phyloP scores from a whole-genome alignment of 2,113 vertebrate species.

The Lamprologus sp. region DNA sequence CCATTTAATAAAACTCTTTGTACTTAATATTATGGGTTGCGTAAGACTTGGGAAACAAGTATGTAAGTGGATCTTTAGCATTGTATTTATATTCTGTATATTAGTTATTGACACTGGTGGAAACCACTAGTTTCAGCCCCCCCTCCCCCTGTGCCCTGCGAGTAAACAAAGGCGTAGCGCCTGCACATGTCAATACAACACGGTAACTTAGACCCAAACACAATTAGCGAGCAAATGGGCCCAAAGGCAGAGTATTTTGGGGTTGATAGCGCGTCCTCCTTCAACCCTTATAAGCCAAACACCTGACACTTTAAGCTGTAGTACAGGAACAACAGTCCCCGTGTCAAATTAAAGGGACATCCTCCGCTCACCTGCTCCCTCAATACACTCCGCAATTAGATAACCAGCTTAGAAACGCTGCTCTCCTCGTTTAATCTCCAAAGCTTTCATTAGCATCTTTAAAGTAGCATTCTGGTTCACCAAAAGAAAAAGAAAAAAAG shows the following conservation, averaged over 20 bases:
- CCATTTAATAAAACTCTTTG: neutral
- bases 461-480: slow-evolving; percentile 7
- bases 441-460: neutral
- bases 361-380: slow-evolving; percentile 17
- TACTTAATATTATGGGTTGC: neutral
- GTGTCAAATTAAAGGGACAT: slow-evolving; percentile 26
- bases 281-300: neutral
- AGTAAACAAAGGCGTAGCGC: neutral
- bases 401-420: slow-evolving; percentile 21
- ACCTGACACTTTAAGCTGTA: neutral
- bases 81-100: neutral
- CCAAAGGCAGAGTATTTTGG: neutral
- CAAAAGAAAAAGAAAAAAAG: neutral
- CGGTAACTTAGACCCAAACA: neutral
- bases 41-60: neutral
- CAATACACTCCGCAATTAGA: neutral
- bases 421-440: slow-evolving; percentile 1
- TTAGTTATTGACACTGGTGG: neutral
- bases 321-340: slow-evolving; percentile 18
- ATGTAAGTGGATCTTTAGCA: neutral
- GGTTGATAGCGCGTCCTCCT: neutral
- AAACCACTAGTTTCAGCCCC: neutral
- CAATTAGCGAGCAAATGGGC: neutral
- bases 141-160: neutral
- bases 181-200: slow-evolving; percentile 11